These are phyloP conservation scores for Brachionus manjavacas DNA, from an alignment of 1,140 invertebrate genomes.

Conservation along the genomic window DNA sequence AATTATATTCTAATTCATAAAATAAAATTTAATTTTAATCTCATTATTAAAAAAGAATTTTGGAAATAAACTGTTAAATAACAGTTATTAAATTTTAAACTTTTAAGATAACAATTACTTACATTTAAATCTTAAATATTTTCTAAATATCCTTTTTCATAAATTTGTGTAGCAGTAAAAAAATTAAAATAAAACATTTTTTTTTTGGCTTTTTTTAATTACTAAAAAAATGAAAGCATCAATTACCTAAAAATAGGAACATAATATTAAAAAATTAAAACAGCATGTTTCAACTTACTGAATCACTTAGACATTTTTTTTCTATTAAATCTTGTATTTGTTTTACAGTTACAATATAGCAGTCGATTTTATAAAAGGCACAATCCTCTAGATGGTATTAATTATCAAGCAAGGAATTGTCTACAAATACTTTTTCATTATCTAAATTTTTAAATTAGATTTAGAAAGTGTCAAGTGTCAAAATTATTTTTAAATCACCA, in stretches of 20 bases:
- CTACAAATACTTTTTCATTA: not conserved
- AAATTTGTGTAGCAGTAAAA: not conserved
- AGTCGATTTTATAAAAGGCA: not conserved
- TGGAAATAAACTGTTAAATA: no score
- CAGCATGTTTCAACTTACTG: not conserved
- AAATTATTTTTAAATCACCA: not conserved
- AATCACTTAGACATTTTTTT: not conserved
- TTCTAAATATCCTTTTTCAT: not conserved
- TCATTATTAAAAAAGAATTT: no score
- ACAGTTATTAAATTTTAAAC: not conserved
- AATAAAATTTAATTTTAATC: no score
- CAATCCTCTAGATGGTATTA: not conserved
- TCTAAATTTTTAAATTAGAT: not conserved
- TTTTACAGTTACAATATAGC: not conserved
- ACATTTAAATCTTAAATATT: not conserved
- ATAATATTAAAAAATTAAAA: no score
- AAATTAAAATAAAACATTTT: not conserved
- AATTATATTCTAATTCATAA: no score
- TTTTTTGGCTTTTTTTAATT: not conserved
- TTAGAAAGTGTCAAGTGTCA: no score
- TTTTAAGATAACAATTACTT: not conserved
- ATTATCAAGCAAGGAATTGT: not conserved
- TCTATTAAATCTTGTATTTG: not conserved
- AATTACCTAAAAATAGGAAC: not conserved
- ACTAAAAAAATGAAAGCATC: not conserved